phyloP scores from a whole-genome alignment of 2,113 vertebrate genomes.

The Riparia riparia region DNA sequence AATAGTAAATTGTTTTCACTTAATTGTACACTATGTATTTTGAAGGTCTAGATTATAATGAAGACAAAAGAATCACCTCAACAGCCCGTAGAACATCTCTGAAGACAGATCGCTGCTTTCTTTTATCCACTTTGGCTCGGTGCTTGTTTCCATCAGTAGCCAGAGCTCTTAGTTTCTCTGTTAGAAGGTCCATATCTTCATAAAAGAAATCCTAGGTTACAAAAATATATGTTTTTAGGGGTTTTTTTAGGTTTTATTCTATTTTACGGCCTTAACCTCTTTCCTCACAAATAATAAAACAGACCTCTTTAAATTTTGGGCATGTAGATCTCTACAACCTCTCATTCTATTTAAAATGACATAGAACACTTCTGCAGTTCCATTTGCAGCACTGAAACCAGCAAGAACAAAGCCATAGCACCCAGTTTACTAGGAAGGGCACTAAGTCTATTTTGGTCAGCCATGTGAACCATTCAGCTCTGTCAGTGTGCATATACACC shows the following conservation, averaged over 20 bases:
- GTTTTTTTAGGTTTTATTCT: neutral
- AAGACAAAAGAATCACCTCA: slow-evolving; percentile 80
- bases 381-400: neutral
- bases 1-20: neutral
- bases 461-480: neutral
- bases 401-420: neutral
- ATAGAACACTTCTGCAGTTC: neutral
- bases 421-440: neutral
- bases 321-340: neutral
- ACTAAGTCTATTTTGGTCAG: neutral
- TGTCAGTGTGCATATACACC: neutral
- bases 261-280: neutral
- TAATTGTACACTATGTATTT: neutral
- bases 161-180: slow-evolving; percentile 86
- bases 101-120: slow-evolving; percentile 96
- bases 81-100: slow-evolving; percentile 92
- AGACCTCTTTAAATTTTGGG: neutral
- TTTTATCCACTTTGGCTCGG: slow-evolving; percentile 93
- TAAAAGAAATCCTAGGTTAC: slow-evolving; percentile 88
- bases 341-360: neutral
- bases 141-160: slow-evolving; percentile 98
- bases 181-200: slow-evolving; percentile 88
- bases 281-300: neutral
- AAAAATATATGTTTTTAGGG: fast-evolving
- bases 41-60: neutral